A percentile compares a stretch with the other conserved stretches of the same genome.
These are phyloP conservation scores for Aythya fuligula DNA, from an alignment of 2,797 vertebrate genomes.

Conservation along the genomic window DNA sequence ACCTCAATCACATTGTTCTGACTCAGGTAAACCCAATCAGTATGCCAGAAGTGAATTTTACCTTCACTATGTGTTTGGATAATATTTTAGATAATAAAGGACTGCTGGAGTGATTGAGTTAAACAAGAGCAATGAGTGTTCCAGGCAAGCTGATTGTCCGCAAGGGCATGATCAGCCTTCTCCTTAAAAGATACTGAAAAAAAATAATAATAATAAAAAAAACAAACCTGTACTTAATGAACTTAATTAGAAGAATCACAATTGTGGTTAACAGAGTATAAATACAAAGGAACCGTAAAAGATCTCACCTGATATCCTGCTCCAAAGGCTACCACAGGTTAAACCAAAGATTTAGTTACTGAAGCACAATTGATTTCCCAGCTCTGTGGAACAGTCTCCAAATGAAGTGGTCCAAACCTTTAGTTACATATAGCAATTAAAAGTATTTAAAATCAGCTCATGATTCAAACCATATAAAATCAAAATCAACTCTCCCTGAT, in stretches of 20 bases:
- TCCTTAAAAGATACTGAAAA: neutral
- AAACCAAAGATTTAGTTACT: neutral
- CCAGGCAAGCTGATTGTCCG: neutral
- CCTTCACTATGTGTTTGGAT: neutral
- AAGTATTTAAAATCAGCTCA: neutral
- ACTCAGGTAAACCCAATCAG: neutral
- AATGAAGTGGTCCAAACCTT: neutral
- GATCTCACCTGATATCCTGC: neutral
- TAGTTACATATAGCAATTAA: neutral
- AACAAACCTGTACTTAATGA: neutral
- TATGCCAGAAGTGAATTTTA: neutral
- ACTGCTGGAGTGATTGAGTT: neutral
- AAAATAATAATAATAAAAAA: too few relatives aligned
- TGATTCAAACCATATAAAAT: neutral
- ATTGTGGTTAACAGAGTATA: neutral
- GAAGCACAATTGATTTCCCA: neutral
- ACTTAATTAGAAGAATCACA: neutral
- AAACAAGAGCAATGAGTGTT: neutral
- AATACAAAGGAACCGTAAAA: neutral
- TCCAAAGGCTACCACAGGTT: neutral
- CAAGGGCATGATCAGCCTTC: neutral
- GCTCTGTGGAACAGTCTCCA: too few relatives aligned
- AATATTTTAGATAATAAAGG: too few relatives aligned
- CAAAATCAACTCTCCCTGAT: neutral
- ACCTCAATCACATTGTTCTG: too few relatives aligned